phyloP scores from a whole-genome alignment of 64 coral and sea anemone species.

The Montipora efflorescens region DNA sequence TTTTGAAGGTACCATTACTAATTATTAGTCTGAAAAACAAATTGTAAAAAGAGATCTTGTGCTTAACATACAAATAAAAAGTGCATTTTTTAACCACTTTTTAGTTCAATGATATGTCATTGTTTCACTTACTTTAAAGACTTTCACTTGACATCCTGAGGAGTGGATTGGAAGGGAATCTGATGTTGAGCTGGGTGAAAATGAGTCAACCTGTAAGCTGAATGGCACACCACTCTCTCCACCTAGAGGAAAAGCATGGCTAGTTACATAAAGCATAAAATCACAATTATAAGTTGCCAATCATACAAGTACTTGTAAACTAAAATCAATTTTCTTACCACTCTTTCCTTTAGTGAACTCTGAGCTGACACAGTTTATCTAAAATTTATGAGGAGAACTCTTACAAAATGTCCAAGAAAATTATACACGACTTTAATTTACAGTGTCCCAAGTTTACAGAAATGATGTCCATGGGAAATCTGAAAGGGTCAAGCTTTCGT shows the following conservation, averaged over 20 bases:
- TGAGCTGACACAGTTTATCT: constrained; percentile 98
- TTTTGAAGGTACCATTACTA: no score
- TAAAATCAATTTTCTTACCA: constrained; percentile 69
- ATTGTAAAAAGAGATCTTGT: no score
- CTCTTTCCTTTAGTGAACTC: constrained; percentile 99
- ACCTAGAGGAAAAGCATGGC: constrained; percentile 34
- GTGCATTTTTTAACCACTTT: no score
- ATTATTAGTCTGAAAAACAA: no score
- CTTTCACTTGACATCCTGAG: constrained; percentile 89
- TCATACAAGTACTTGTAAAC: neutral
- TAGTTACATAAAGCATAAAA: neutral
- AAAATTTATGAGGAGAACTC: neutral
- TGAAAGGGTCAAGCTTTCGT: no score
- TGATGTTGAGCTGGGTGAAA: constrained; percentile 60
- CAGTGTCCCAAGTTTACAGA: neutral
- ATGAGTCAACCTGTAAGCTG: constrained; percentile 84
- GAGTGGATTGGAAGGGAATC: constrained; percentile 69
- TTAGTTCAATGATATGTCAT: no score
- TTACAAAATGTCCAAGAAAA: neutral
- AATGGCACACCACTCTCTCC: constrained; percentile 98
- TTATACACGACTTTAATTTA: no score
- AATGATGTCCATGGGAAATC: no score
- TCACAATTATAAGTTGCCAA: no score
- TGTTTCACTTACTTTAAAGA: constrained; percentile 81
- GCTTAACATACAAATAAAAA: no score